A percentile compares a stretch with the other conserved stretches of the same genome.
Conservation (phyloP, 2,113 vertebrate genomes). For the Calyptommatus sinebrachiatus region DNA sequence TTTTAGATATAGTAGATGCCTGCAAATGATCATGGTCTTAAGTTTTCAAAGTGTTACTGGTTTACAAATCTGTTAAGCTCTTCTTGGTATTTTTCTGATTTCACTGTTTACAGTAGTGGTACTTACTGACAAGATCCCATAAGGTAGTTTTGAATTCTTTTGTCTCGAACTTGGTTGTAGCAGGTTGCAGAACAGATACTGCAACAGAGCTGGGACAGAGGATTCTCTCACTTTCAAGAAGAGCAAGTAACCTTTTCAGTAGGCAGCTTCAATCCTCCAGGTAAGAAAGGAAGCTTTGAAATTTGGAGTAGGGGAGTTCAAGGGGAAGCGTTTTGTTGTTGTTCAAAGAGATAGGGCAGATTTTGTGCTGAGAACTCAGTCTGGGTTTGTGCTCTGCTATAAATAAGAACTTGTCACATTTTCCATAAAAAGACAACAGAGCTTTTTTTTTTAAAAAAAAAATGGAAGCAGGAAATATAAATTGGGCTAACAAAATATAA, state of each 20-base stretch:
- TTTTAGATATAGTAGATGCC: not conserved
- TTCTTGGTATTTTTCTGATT: not conserved
- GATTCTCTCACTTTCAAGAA: not conserved
- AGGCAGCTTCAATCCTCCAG: conserved; percentile 5
- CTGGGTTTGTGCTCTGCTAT: not conserved
- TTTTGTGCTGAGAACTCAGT: not conserved
- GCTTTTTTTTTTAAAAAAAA: too few species aligned
- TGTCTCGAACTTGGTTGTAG: not conserved
- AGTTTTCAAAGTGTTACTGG: conserved; percentile 2
- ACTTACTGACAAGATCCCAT: conserved; percentile 17
- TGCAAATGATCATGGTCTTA: not conserved
- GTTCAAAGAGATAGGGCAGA: not conserved
- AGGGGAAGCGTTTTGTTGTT: not conserved
- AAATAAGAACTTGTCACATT: not conserved
- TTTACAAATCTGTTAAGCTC: not conserved
- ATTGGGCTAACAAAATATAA: too few species aligned
- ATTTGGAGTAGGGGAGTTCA: not conserved
- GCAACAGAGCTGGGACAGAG: not conserved
- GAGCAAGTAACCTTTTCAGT: conserved; percentile 21
- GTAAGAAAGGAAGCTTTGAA: conserved; percentile 20
- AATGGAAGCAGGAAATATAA: too few species aligned
- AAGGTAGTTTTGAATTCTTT: not conserved
- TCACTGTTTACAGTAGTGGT: not conserved
- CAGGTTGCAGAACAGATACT: not conserved
- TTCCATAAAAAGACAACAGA: too few species aligned